Evolutionary conservation across 2,113 vertebrate species (phyloP).

Genomic region (Rousettus leschenaultii): DNA sequence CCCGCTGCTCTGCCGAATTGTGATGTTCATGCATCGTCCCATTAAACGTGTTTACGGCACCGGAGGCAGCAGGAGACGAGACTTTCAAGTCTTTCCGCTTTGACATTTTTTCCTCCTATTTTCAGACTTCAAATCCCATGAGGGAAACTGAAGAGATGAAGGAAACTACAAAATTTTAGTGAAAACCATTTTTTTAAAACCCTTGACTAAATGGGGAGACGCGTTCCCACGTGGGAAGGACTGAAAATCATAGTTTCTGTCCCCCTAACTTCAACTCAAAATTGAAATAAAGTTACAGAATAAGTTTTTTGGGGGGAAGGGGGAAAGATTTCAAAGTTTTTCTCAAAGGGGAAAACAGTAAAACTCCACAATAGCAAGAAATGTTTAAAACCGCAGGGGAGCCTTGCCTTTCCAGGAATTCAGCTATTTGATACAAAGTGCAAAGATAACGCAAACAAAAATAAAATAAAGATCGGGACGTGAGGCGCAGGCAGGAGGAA

Average conservation of each 20-base stretch:
- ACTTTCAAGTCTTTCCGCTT: background rate
- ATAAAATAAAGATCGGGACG: rapidly evolving
- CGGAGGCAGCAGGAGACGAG: rapidly evolving
- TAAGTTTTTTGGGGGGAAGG: no score
- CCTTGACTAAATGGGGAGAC: background rate
- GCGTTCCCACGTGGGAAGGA: rapidly evolving
- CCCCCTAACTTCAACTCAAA: no score
- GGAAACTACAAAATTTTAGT: background rate
- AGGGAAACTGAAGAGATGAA: background rate
- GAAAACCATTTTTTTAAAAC: background rate
- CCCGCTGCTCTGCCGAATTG: rapidly evolving
- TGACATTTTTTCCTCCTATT: background rate
- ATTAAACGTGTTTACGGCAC: no score
- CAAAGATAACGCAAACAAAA: background rate
- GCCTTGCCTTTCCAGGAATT: background rate
- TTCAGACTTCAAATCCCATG: background rate
- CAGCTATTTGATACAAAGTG: rapidly evolving
- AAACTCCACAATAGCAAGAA: background rate
- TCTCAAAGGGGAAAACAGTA: rapidly evolving
- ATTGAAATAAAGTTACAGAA: background rate
- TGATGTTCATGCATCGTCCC: background rate
- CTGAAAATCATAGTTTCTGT: background rate
- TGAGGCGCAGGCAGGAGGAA: rapidly evolving
- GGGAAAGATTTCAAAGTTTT: background rate
- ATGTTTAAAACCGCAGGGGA: rapidly evolving